phyloP scores from a whole-genome alignment of 2,888 invertebrate species.

The Calameuta filiformis region DNA sequence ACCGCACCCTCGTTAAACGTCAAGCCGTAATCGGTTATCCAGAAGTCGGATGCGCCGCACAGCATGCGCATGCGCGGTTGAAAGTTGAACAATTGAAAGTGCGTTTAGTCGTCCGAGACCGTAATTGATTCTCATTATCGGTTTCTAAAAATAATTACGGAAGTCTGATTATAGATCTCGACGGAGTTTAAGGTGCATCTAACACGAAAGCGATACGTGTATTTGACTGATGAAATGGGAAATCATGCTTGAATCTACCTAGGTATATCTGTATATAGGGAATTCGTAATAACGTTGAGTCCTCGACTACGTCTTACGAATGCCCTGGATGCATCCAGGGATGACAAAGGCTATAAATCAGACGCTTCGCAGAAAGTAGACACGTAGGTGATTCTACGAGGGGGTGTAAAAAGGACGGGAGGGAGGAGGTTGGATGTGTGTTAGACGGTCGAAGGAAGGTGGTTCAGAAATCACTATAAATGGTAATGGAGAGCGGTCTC shows the following conservation, averaged over 20 bases:
- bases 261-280: not conserved
- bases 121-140: not conserved
- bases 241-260: not conserved
- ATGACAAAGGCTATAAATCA: conserved; percentile 51
- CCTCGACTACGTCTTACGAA: conserved; percentile 1
- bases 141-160: not conserved
- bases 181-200: not conserved
- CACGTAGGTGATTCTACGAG: conserved; percentile 37
- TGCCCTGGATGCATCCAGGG: conserved; percentile 25
- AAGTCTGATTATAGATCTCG: not conserved
- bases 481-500: conserved; percentile 58
- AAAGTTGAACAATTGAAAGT: not conserved
- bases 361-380: conserved; percentile 32
- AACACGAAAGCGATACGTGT: not conserved
- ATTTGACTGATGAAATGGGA: not conserved
- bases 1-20: not conserved
- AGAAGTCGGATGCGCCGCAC: not conserved
- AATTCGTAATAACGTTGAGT: not conserved
- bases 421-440: conserved; percentile 30
- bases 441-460: conserved; percentile 34
- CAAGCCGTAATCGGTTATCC: not conserved
- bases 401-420: conserved; percentile 20
- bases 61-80: not conserved
- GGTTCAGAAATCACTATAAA: conserved; percentile 65
- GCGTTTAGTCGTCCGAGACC: not conserved